phyloP scores from a whole-genome alignment of 2,113 vertebrate genomes.

The Gila orcuttii region DNA sequence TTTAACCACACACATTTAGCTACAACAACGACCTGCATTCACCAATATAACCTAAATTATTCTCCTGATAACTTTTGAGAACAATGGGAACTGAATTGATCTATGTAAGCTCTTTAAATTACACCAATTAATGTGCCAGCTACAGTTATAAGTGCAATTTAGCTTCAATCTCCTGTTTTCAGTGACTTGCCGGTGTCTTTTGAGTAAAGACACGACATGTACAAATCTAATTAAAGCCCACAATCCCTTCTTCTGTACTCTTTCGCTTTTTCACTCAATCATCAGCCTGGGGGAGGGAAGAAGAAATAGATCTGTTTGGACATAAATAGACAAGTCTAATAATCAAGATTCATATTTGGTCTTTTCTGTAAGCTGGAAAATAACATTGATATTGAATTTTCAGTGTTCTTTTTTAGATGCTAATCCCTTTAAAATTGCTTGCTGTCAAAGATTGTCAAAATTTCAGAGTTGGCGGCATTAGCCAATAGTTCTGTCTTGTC shows the following conservation, averaged over 20 bases:
- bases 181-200: neutral
- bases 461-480: neutral
- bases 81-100: neutral
- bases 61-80: slow-evolving; percentile 14
- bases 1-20: slow-evolving; percentile 9
- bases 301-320: slow-evolving; percentile 30
- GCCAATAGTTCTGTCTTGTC: slow-evolving; percentile 38
- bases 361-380: slow-evolving; percentile 44
- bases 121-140: slow-evolving; percentile 7
- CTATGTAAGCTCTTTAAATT: neutral
- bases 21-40: neutral
- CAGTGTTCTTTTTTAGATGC: slow-evolving; percentile 17
- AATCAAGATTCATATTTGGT: slow-evolving; percentile 50
- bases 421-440: slow-evolving; percentile 42
- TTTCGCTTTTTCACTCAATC: slow-evolving; percentile 17
- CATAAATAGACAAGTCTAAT: slow-evolving; percentile 38
- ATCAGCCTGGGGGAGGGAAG: neutral
- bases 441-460: slow-evolving; percentile 35
- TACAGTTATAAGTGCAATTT: slow-evolving; percentile 4
- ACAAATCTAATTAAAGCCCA: slow-evolving; percentile 22
- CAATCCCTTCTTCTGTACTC: neutral
- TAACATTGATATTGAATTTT: slow-evolving; percentile 48
- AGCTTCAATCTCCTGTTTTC: neutral
- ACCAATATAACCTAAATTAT: neutral
- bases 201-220: slow-evolving; percentile 17